Evolutionary conservation across 2,888 invertebrate species (phyloP).

Genomic region (Pristionchus maxplancki): DNA sequence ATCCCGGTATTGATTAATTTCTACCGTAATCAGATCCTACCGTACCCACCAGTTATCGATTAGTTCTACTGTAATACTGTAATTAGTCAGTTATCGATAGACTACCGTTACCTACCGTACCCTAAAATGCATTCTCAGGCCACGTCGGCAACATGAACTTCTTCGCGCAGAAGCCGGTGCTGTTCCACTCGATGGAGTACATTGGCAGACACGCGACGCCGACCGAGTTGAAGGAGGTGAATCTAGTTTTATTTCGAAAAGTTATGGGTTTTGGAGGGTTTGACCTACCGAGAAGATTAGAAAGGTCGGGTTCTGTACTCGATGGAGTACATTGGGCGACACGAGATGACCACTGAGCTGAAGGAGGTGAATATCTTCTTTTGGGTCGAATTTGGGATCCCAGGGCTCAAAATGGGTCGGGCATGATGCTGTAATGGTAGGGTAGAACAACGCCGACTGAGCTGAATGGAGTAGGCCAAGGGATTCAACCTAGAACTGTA

Average conservation of each 20-base stretch:
- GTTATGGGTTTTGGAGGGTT: not conserved
- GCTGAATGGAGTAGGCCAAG: too few relatives aligned
- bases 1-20: slow-evolving; percentile 57
- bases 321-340: not conserved
- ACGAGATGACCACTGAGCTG: too few relatives aligned
- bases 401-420: too few relatives aligned
- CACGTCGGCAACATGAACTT: slow-evolving; percentile 76
- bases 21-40: not conserved
- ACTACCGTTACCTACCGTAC: not conserved
- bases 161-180: slow-evolving; percentile 75
- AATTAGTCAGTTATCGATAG: not conserved
- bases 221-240: slow-evolving; percentile 71
- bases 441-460: too few relatives aligned
- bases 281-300: too few relatives aligned
- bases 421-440: too few relatives aligned
- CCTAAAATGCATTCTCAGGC: slow-evolving; percentile 51
- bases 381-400: too few relatives aligned
- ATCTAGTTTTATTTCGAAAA: not conserved
- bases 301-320: too few relatives aligned
- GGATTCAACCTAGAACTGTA: too few relatives aligned
- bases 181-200: slow-evolving; percentile 74
- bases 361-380: too few relatives aligned
- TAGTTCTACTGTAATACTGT: not conserved
- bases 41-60: not conserved
- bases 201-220: slow-evolving; percentile 74